phyloP scores from a whole-genome alignment of 2,888 invertebrate species.

The Drosophila hawaiiensis region DNA sequence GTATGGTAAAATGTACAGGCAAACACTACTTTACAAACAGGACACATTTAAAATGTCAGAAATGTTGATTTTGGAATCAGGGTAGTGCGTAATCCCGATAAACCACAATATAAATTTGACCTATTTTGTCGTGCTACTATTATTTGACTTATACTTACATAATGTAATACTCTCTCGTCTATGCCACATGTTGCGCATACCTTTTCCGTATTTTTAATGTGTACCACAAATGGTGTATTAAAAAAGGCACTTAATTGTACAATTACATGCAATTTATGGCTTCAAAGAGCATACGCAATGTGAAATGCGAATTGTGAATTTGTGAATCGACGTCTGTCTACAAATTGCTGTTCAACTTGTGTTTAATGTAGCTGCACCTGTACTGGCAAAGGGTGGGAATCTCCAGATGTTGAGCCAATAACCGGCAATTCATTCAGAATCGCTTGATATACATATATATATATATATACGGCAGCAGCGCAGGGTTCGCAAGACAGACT shows the following conservation, averaged over 20 bases:
- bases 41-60: neutral
- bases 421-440: conserved; percentile 7
- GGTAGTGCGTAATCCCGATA: neutral
- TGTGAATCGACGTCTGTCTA: conserved; percentile 28
- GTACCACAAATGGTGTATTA: neutral
- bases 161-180: neutral
- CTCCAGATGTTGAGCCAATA: conserved; percentile 39
- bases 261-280: conserved; percentile 64
- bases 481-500: too few species aligned
- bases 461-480: too few species aligned
- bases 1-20: neutral
- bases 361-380: conserved; percentile 19
- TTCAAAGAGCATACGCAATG: conserved; percentile 75
- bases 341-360: conserved; percentile 31
- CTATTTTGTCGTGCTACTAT: neutral
- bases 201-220: neutral
- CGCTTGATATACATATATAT: neutral
- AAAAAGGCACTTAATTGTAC: conserved; percentile 62
- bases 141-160: neutral
- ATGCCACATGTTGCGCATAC: conserved; percentile 3
- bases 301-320: neutral
- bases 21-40: neutral
- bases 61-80: neutral
- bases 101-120: neutral
- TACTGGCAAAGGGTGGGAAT: conserved; percentile 27